A percentile compares a stretch with the other conserved stretches of the same genome.
Evolutionary conservation across 2,797 vertebrate genomes (phyloP).

Genomic region (Smutsia temminckii): DNA sequence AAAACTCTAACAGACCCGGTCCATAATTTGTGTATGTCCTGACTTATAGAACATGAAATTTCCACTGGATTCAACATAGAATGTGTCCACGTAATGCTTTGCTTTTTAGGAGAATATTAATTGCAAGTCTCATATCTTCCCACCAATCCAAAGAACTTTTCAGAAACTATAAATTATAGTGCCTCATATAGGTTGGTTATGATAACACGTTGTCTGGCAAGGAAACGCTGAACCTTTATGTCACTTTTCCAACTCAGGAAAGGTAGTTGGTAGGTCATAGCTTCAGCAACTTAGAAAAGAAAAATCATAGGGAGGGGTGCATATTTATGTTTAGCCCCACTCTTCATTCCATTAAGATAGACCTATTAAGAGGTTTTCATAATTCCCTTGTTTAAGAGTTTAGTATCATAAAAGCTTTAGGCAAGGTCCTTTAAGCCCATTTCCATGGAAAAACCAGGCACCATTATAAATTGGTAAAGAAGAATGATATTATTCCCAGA

Average conservation of each 20-base stretch:
- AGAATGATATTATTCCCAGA: neutral
- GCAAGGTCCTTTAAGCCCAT: neutral
- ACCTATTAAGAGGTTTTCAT: neutral
- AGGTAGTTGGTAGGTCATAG: neutral
- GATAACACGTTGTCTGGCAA: conserved; percentile 52
- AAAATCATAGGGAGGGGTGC: neutral
- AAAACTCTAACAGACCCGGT: conserved; percentile 47
- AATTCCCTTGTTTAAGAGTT: neutral
- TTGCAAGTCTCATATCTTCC: conserved; percentile 57
- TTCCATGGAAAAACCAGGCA: neutral
- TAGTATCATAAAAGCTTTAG: neutral
- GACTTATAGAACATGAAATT: conserved; percentile 53
- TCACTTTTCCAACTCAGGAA: conserved; percentile 32
- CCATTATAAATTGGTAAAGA: neutral
- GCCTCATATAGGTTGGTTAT: conserved; percentile 50
- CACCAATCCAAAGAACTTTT: conserved; percentile 45
- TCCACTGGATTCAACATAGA: conserved; percentile 38
- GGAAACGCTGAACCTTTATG: neutral
- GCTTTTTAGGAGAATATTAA: conserved; percentile 38
- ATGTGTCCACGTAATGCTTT: conserved; percentile 28
- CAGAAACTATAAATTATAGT: conserved; percentile 53
- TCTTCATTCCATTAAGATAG: conserved; percentile 10
- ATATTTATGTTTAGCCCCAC: neutral
- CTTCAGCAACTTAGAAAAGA: neutral
- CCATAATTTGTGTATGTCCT: conserved; percentile 45